phyloP scores from a whole-genome alignment of 2,113 vertebrate genomes.

The Leucosticte australis region DNA sequence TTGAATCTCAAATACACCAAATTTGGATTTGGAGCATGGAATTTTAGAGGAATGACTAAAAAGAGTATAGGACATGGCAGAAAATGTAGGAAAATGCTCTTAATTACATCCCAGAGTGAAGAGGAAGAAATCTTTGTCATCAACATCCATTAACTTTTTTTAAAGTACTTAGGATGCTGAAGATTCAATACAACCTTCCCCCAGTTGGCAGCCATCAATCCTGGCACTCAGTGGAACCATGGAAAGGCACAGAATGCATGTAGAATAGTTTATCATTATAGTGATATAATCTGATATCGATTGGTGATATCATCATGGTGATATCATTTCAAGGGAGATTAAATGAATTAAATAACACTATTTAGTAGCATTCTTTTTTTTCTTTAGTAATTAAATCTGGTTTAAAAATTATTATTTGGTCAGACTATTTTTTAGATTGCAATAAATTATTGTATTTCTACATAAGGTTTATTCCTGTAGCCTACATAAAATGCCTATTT shows the following conservation, averaged over 20 bases:
- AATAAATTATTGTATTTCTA: background rate
- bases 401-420: background rate
- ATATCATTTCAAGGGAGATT: background rate
- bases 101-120: background rate
- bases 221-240: background rate
- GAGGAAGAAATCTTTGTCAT: background rate
- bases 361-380: background rate
- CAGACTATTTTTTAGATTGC: background rate
- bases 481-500: background rate
- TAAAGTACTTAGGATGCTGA: background rate
- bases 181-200: background rate
- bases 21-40: background rate
- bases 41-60: background rate
- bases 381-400: background rate
- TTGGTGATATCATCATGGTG: background rate
- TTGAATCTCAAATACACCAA: background rate
- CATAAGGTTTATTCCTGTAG: background rate
- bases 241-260: background rate
- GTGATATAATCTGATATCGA: background rate
- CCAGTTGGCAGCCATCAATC: rapidly evolving
- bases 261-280: background rate
- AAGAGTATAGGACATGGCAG: background rate
- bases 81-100: background rate
- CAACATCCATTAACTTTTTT: background rate
- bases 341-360: background rate